Conservation (phyloP, 92 coral and sea anemone genomes). For the Palythoa grandis region DNA sequence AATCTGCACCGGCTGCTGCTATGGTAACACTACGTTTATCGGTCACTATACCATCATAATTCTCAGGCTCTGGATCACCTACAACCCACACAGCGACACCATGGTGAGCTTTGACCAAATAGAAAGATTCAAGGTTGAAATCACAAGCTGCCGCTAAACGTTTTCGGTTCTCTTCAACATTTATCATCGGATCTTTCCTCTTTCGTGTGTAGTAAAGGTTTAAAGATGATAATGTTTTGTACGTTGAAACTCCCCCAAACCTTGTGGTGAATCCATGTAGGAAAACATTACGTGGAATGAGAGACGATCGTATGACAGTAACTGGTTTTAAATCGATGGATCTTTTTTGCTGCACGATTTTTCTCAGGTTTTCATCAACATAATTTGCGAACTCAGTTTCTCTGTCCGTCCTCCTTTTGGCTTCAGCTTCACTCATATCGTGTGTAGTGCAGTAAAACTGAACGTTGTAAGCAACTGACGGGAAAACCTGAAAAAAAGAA, state of each 20-base stretch:
- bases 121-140: constrained; percentile 62
- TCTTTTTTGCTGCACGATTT: constrained; percentile 47
- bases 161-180: constrained; percentile 76
- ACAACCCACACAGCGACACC: constrained; percentile 85
- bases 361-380: constrained; percentile 65
- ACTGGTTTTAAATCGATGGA: constrained; percentile 69
- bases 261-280: constrained; percentile 85
- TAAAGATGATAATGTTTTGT: constrained; percentile 72
- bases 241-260: constrained; percentile 87
- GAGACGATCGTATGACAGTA: constrained; percentile 59
- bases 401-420: constrained; percentile 53
- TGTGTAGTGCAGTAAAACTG: constrained; percentile 65
- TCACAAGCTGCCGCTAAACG: constrained; percentile 70
- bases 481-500: constrained; percentile 62
- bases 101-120: constrained; percentile 72
- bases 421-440: constrained; percentile 60
- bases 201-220: constrained; percentile 79
- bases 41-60: constrained; percentile 83
- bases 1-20: constrained; percentile 91
- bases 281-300: constrained; percentile 55
- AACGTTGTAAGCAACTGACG: constrained; percentile 65
- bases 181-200: constrained; percentile 71
- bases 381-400: constrained; percentile 57
- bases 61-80: constrained; percentile 80
- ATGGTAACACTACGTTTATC: constrained; percentile 63